Conservation (phyloP, 2,797 vertebrate genomes). For the Orestias chungarensis region DNA sequence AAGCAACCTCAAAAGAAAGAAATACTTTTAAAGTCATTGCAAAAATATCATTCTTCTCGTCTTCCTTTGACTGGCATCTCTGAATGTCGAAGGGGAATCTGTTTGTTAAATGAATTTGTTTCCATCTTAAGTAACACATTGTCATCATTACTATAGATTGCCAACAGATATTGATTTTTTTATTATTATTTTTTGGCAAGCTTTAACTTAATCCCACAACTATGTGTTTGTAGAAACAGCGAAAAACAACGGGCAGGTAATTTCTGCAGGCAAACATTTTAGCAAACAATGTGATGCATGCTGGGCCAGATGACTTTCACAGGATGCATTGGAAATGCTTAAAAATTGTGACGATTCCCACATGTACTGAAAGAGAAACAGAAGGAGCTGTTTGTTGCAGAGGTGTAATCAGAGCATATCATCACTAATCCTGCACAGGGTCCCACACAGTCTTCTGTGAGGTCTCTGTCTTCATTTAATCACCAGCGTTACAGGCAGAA, state of each 20-base stretch:
- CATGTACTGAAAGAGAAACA: conserved; percentile 22
- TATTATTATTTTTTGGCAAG: conserved; percentile 33
- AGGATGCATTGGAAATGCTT: conserved; percentile 1
- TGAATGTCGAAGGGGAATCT: conserved; percentile 35
- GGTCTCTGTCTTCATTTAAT: conserved; percentile 30
- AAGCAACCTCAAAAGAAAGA: conserved; percentile 3
- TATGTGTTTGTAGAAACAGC: conserved; percentile 16
- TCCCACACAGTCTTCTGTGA: conserved; percentile 27
- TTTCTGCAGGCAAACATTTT: conserved; percentile 17
- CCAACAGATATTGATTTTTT: conserved; percentile 36
- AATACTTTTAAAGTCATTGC: background rate
- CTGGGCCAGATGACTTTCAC: conserved; percentile 5
- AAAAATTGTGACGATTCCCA: background rate
- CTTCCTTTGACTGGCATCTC: background rate
- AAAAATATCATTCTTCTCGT: background rate
- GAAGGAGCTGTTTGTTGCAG: conserved; percentile 10
- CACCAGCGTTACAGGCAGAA: conserved; percentile 11
- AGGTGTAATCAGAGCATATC: conserved; percentile 29
- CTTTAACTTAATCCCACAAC: conserved; percentile 11
- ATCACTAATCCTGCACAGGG: conserved; percentile 37
- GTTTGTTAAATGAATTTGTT: conserved; percentile 17
- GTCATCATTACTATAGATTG: conserved; percentile 10
- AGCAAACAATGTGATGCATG: background rate
- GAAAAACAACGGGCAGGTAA: conserved; percentile 10
- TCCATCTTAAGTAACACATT: conserved; percentile 4